Base-by-base conservation (phyloP, 2,888 invertebrate genomes). In the Coenonympha arcania region DNA sequence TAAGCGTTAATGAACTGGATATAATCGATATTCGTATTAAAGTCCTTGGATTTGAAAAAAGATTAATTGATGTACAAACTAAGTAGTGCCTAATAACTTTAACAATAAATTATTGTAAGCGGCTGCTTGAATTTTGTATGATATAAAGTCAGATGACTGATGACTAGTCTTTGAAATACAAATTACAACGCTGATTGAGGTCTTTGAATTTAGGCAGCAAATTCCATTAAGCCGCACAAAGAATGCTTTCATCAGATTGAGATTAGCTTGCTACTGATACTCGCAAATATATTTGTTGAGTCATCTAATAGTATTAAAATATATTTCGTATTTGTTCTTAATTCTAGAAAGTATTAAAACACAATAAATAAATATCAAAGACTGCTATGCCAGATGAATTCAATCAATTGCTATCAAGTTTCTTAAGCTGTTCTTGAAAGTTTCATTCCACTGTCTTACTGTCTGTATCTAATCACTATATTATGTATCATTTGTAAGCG, bases 211-310 rank as follows among this genome's bases (percentile, higher is more conserved):
- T 66, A 58, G 55, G 59, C 56, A 62, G 56, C 55, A 62, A 50
- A 68, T 63, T 68, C 69, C 68, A 75, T 72, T 73, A 72, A 57
- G 58, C 62, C 59, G 56, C 60, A 71, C 66, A 75, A 72, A 71
- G 64, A 51, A 51, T 39, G 48, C 63, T 62, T 52, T 49, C 46
- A 44, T 46, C 49, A 46, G 26, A 46, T 24, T 45, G 15, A 31
- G 28, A 43, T 49, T 49, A 40, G 22, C 18, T 33, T 6, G 49
- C 43, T 49, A 49, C 49, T 30, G 49, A 49, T 44, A 43, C 30
- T 49, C 8, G 37, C 36, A 19, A 16, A 39, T 37, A 36, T 30
- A 31, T 31, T 42, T 31, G 30, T 24, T 44, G 26, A 34, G 15
- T 44, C 22, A 34, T 34, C 22, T 19, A n/a, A 30, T 18, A 30